Percentiles rank a stretch among this genome's conserved stretches.
These are phyloP conservation scores for Proisotoma minuta DNA, from an alignment of 2,888 invertebrate genomes.

Conservation along the genomic window DNA sequence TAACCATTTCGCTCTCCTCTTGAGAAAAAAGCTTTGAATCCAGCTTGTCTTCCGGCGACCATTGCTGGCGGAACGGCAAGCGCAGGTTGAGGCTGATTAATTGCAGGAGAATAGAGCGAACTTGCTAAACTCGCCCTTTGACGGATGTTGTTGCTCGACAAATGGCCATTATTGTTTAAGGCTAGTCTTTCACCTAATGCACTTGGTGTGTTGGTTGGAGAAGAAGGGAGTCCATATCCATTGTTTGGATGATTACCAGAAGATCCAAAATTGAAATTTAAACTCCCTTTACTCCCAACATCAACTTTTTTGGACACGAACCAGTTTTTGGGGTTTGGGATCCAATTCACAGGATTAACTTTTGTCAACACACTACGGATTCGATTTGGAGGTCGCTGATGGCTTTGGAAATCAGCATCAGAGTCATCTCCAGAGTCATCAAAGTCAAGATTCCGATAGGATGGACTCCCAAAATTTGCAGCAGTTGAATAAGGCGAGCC, in stretches of 20 bases:
- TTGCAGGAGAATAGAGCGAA: not conserved
- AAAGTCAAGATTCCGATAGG: not conserved
- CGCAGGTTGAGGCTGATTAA: slow-evolving; percentile 1
- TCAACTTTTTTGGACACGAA: slow-evolving; percentile 2
- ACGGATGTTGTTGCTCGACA: no score
- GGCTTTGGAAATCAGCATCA: not conserved
- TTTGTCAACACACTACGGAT: slow-evolving; percentile 2
- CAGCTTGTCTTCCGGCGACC: slow-evolving; percentile 12
- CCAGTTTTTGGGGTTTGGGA: not conserved
- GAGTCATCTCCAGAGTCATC: slow-evolving; percentile 3
- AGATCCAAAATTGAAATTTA: not conserved
- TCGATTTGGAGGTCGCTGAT: not conserved
- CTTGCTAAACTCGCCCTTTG: not conserved
- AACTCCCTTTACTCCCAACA: not conserved
- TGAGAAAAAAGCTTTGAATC: slow-evolving; percentile 20
- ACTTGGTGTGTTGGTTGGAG: not conserved
- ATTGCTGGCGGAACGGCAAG: slow-evolving; percentile 11
- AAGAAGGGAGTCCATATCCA: not conserved
- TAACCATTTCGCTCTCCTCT: slow-evolving; percentile 22
- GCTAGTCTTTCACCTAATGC: not conserved
- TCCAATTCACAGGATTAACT: slow-evolving; percentile 19
- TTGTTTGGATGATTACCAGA: not conserved
- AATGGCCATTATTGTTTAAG: not conserved
- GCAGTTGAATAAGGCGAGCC: slow-evolving; percentile 6
- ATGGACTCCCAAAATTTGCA: not conserved